Conservation (phyloP, 2,888 invertebrate genomes). For the Galeopsomyia nigrocyanea region DNA sequence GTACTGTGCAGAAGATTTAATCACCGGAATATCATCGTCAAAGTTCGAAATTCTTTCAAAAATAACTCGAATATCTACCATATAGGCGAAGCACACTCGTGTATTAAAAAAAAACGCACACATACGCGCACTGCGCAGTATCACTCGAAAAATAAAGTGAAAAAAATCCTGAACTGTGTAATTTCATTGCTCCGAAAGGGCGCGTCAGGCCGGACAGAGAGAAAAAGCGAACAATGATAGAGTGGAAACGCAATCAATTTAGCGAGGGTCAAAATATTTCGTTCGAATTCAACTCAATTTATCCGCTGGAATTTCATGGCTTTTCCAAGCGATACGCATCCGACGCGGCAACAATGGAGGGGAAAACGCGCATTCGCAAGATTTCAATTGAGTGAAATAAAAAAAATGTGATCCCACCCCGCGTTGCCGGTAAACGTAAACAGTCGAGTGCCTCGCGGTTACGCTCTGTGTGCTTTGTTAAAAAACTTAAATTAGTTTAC, state of each 20-base stretch:
- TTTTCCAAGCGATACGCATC: neutral
- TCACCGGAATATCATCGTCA: too few relatives aligned
- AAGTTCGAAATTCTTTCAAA: too few relatives aligned
- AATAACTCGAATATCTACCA: too few relatives aligned
- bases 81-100: too few relatives aligned
- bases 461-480: neutral
- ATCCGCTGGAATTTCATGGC: conserved; percentile 9
- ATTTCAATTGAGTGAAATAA: conserved; percentile 21
- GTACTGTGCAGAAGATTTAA: too few relatives aligned
- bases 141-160: too few relatives aligned
- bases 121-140: too few relatives aligned
- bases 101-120: too few relatives aligned
- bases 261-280: conserved; percentile 2
- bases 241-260: conserved; percentile 13
- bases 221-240: neutral
- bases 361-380: neutral
- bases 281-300: conserved; percentile 1
- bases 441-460: neutral
- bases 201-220: too few relatives aligned
- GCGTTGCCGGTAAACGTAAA: neutral
- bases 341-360: neutral
- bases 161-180: too few relatives aligned
- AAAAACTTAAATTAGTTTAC: conserved; percentile 11
- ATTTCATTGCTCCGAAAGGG: too few relatives aligned
- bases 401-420: neutral